Conservation (phyloP, 2,113 vertebrate species). For the Pterocles orientalis region DNA sequence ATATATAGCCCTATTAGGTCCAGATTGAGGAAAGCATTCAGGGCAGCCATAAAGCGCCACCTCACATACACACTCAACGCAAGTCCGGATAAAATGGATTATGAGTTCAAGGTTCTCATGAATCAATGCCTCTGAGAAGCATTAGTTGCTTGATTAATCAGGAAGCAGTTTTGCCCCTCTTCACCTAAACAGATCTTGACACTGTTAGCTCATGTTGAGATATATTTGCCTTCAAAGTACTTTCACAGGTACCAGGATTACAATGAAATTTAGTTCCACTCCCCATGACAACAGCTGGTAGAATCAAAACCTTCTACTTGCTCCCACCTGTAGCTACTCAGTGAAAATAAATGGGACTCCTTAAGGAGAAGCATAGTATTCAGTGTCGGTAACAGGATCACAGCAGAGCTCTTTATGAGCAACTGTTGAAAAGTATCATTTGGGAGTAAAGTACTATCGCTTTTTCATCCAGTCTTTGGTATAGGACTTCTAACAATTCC, state of each 20-base stretch:
- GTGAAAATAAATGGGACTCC: background rate
- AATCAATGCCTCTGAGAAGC: background rate
- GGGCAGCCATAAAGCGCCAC: background rate
- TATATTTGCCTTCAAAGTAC: background rate
- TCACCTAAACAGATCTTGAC: background rate
- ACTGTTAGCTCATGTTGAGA: background rate
- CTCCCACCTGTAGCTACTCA: no score
- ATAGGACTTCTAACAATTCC: background rate
- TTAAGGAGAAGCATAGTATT: fast-evolving
- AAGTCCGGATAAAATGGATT: background rate
- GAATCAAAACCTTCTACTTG: background rate
- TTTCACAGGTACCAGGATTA: background rate
- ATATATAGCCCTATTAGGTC: background rate
- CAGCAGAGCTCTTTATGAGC: background rate
- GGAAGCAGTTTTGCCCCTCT: background rate
- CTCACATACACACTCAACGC: background rate
- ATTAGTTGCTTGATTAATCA: background rate
- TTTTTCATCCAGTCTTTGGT: background rate
- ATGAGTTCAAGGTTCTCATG: background rate
- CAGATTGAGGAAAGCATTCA: background rate
- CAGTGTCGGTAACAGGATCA: fast-evolving
- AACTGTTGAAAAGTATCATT: background rate
- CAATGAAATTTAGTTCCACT: background rate
- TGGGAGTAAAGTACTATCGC: background rate
- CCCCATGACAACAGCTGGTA: background rate